Base-by-base conservation (phyloP, 2,113 vertebrate genomes). In the Chaetops frenatus region DNA sequence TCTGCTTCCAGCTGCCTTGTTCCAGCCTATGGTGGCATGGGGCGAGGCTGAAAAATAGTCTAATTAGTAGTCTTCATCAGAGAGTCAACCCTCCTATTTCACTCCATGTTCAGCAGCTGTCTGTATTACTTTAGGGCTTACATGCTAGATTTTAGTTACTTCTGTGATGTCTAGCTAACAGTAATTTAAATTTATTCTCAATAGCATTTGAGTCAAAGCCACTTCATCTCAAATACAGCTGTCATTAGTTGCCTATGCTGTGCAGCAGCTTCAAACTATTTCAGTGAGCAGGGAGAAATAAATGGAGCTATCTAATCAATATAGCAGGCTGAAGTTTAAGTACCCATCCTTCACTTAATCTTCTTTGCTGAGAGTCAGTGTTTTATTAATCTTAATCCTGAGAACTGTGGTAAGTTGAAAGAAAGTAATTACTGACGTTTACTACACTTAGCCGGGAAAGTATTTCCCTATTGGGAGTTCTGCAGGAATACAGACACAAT, bases 381-480 rank as follows among this genome's bases (percentile, higher is more conserved):
- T 86, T 95, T 85, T 91, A 87, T 91, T 81, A 95, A 95, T 92
- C 87, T 89, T 89, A 91, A 91, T 90, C 65, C 73, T 76, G 17
- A 64, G 53, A 91, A 85, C 44, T 51, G 56, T 18, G 31, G 33
- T 67, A 87, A 93, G 0, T 25, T n/a, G 48, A 74, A 91, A 71
- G 50, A 81, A 95, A 90, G 60, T 70, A 70, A 90, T 95, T 91
- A 93, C 44, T 67, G 73, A 33, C 25, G 47, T 77, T 79, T 44
- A 31, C 42, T 42, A 44, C 35, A 5, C n/a, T 81, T n/a, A 74
- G 19, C 31, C 47, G 71, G 86, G 73, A 84, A 92, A 86, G 12
- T 25, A 77, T 53, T 91, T 80, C 53, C n/a, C 27, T 69, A 35
- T 42, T 35, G 72, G 15, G 35, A 84, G 70, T 61, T 91, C 58